These are phyloP conservation scores for Drosophila miranda DNA, from an alignment of 1,140 invertebrate species.

Conservation along the genomic window DNA sequence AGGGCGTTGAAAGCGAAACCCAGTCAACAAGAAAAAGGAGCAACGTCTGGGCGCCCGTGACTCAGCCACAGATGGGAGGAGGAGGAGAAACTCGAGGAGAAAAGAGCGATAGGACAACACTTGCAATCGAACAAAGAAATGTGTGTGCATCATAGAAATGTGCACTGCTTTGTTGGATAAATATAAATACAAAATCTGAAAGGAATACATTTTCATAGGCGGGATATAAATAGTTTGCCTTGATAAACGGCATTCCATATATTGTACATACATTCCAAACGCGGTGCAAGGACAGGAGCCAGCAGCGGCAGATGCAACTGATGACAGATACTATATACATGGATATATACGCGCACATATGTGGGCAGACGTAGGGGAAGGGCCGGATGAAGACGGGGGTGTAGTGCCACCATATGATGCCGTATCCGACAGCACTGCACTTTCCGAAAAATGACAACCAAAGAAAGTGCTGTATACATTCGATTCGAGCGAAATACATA, in stretches of 20 bases:
- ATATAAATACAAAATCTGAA: too few relatives aligned
- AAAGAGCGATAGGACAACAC: slow-evolving; percentile 1
- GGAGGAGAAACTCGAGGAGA: background rate
- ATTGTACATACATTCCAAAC: slow-evolving; percentile 1
- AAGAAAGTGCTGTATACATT: too few relatives aligned
- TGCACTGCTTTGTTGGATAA: too few relatives aligned
- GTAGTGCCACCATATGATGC: too few relatives aligned
- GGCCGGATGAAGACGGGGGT: too few relatives aligned
- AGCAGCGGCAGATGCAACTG: slow-evolving; percentile 26
- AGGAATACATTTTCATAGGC: too few relatives aligned
- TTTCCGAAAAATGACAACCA: background rate
- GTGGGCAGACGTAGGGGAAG: too few relatives aligned
- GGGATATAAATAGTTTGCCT: too few relatives aligned
- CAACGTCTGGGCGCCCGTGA: slow-evolving; percentile 34
- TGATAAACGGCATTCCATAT: too few relatives aligned
- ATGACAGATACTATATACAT: slow-evolving; percentile 34
- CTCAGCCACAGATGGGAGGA: slow-evolving; percentile 44
- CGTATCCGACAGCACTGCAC: too few relatives aligned
- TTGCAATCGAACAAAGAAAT: background rate
- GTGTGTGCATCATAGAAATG: background rate
- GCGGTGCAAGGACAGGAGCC: slow-evolving; percentile 59
- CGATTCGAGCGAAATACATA: background rate
- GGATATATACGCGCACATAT: background rate
- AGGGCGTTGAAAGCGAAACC: slow-evolving; percentile 66
- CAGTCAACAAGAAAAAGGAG: slow-evolving; percentile 55